Evolutionary conservation across 2,113 vertebrate genomes (phyloP), one percentile per base, ranked within the genome.

Genomic region (Hyla sarda): DNA sequence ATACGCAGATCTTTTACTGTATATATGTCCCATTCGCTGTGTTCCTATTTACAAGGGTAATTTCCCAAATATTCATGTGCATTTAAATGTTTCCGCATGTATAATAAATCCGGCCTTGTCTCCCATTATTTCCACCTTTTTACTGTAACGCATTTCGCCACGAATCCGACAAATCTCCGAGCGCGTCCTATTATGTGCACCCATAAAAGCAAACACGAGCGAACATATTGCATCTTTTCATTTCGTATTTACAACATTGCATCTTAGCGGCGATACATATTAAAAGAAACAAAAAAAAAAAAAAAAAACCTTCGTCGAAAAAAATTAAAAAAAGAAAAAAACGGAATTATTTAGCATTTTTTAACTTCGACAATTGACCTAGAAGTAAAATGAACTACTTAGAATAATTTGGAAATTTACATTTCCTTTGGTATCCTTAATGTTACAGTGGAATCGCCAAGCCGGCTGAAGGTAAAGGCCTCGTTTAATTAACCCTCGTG

Each of bases 401-500:
- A 90, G 93, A 94, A 95, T 93, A 92, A 95, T 93, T 95, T 93
- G 88, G 92, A 91, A 92, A 93, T 92, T 90, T 91, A 89, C 89
- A 0, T 91, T 93, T 94, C 90, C 88, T 90, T 95, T 94, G 94
- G 94, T 94, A 93, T 93, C 93, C 94, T 94, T 93, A 94, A 88
- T 93, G 93, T 91, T 93, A 94, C 95, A 91, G 90, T 88, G 47
- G 92, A 95, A 92, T 92, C 93, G 90, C 92, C 89, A 89, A 95
- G 92, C 90, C 60, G 90, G 89, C 88, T 90, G 93, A 97, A 95
- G 93, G 95, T 94, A 95, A 95, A 96, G 93, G 94, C 93, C 91
- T 94, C 95, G 60, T 96, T 95, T 98, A 97, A 98, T 98, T 97
- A 98, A 96, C 97, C 97, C 95, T 96, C 95, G 94, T 96, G 93